These are phyloP conservation scores for Clitarchus hookeri DNA, from an alignment of 2,888 invertebrate genomes.

Conservation along the genomic window DNA sequence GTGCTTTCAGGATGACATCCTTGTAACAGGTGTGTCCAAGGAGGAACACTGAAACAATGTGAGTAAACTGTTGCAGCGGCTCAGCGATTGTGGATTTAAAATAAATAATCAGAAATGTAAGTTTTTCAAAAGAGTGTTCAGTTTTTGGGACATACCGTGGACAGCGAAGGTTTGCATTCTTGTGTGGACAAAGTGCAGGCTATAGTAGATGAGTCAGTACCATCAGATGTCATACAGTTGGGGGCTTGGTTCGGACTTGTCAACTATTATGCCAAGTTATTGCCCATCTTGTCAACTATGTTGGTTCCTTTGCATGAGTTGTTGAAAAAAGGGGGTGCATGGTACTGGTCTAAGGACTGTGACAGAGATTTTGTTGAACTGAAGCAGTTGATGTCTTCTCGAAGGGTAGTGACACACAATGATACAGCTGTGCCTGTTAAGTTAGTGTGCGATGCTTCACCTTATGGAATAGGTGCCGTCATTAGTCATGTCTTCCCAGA, in stretches of 20 bases:
- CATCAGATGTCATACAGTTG: conserved; percentile 3
- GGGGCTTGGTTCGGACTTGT: conserved; percentile 29
- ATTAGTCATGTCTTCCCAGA: too few relatives aligned
- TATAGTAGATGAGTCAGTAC: neutral
- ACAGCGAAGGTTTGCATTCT: neutral
- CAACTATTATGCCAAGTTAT: conserved; percentile 28
- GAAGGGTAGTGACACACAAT: neutral
- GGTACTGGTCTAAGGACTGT: neutral
- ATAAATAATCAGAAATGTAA: conserved; percentile 27
- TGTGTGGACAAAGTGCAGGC: conserved; percentile 21
- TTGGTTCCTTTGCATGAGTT: conserved; percentile 21
- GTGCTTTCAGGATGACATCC: conserved; percentile 27
- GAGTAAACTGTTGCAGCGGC: neutral
- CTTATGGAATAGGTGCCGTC: neutral
- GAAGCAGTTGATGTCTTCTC: neutral
- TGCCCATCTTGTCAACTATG: conserved; percentile 23
- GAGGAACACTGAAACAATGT: neutral
- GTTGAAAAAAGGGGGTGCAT: neutral
- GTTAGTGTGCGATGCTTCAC: neutral
- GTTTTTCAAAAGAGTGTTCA: neutral
- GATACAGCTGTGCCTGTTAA: neutral
- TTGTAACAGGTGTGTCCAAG: conserved; percentile 22
- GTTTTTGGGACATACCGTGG: neutral
- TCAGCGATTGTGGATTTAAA: conserved; percentile 24
- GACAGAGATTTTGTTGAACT: neutral